Percentiles rank a stretch among this genome's conserved stretches.
Evolutionary conservation across 2,888 invertebrate species (phyloP).

Genomic region (Acleris literana): DNA sequence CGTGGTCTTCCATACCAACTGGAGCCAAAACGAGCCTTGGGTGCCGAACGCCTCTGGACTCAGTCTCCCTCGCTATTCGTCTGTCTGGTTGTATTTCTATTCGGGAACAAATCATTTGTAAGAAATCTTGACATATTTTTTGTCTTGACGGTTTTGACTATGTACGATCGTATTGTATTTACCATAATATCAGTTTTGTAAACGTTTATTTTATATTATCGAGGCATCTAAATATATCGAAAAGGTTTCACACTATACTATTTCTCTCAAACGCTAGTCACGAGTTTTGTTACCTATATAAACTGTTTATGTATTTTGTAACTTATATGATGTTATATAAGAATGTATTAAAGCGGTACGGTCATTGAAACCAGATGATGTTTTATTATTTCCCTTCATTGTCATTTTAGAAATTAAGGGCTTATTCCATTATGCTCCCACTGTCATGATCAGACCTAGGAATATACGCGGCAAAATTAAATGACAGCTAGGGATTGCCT

Average conservation of each 20-base stretch:
- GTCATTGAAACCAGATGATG: conserved; percentile 57
- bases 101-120: conserved; percentile 22
- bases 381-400: conserved; percentile 41
- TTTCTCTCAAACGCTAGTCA: conserved; percentile 78
- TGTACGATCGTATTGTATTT: too few species aligned
- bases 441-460: too few species aligned
- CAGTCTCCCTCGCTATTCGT: not conserved
- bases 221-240: conserved; percentile 40
- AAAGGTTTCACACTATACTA: conserved; percentile 47
- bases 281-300: conserved; percentile 81
- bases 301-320: conserved; percentile 80
- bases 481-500: too few species aligned
- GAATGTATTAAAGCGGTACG: conserved; percentile 78
- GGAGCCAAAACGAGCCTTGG: too few species aligned
- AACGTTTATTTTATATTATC: conserved; percentile 19
- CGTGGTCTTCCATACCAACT: too few species aligned
- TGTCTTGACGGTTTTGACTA: too few species aligned
- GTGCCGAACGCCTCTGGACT: not conserved
- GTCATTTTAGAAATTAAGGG: not conserved
- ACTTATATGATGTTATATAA: conserved; percentile 78
- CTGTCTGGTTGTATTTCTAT: conserved; percentile 27
- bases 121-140: too few species aligned
- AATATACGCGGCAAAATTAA: too few species aligned
- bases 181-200: too few species aligned
- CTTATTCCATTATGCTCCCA: too few species aligned